These are phyloP conservation scores for Drosophila silvestris DNA, from an alignment of 2,888 invertebrate genomes.

Conservation along the genomic window DNA sequence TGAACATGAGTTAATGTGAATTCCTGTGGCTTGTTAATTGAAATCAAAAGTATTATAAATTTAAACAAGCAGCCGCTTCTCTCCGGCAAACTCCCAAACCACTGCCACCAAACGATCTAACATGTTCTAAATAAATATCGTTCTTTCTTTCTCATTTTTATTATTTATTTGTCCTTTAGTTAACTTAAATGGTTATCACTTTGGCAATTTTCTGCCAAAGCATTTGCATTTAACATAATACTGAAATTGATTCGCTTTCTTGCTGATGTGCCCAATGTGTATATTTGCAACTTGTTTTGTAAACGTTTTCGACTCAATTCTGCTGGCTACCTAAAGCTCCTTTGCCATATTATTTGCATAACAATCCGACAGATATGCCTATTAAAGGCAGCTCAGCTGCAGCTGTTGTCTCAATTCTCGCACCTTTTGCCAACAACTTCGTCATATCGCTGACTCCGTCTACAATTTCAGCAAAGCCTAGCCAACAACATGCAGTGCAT, in stretches of 20 bases:
- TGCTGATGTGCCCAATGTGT: neutral
- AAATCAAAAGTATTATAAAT: slow-evolving; percentile 17
- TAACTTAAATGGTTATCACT: neutral
- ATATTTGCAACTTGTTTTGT: slow-evolving; percentile 5
- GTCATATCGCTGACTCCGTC: slow-evolving; percentile 33
- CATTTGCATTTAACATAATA: slow-evolving; percentile 2
- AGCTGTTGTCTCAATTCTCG: slow-evolving; percentile 74
- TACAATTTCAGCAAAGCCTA: slow-evolving; percentile 53
- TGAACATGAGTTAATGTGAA: slow-evolving; percentile 32
- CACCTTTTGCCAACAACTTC: slow-evolving; percentile 50
- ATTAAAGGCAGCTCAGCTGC: slow-evolving; percentile 78
- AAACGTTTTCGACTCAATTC: slow-evolving; percentile 15
- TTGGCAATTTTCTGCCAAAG: neutral
- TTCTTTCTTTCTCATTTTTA: neutral
- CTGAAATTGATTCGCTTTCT: neutral
- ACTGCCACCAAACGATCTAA: neutral
- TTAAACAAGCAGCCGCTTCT: neutral
- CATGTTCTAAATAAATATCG: neutral
- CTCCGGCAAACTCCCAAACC: neutral
- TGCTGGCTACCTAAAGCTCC: slow-evolving; percentile 35
- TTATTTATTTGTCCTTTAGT: neutral
- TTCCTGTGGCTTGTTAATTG: slow-evolving; percentile 22
- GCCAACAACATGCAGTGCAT: slow-evolving; percentile 39
- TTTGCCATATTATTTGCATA: slow-evolving; percentile 60
- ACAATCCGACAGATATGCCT: slow-evolving; percentile 79